Evolutionary conservation across 35 echinoderm and acorn worm species (phyloP).

Genomic region (Acanthaster planci): DNA sequence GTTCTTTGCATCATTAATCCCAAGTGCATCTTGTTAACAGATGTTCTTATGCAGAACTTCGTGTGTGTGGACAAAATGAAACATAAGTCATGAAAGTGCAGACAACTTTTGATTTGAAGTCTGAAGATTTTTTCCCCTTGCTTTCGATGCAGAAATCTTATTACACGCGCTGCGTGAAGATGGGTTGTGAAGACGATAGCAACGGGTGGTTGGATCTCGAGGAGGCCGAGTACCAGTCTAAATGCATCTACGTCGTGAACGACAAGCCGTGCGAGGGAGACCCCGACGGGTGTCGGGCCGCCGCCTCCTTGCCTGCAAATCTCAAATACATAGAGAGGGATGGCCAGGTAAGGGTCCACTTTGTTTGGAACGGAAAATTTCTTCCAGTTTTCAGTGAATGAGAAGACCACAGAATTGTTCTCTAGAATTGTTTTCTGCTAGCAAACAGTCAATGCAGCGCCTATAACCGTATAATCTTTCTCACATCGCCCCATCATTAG

Average conservation of each 20-base stretch:
- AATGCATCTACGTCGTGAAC: constrained; percentile 41
- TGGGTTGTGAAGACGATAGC: constrained; percentile 14
- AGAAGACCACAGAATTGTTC: not conserved
- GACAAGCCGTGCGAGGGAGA: constrained; percentile 17
- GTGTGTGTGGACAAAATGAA: not conserved
- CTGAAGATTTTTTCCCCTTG: not conserved
- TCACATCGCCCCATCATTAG: too few relatives aligned
- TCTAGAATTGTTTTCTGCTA: not conserved
- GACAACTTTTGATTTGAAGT: too few relatives aligned
- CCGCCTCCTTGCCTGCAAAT: constrained; percentile 25
- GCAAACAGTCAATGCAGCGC: not conserved
- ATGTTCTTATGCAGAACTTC: not conserved
- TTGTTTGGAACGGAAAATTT: not conserved
- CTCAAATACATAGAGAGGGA: constrained; percentile 13
- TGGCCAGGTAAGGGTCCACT: constrained; percentile 6
- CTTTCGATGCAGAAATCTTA: not conserved
- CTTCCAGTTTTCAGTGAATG: not conserved
- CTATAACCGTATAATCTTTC: too few relatives aligned
- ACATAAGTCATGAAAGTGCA: not conserved
- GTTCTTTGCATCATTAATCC: not conserved
- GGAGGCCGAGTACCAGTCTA: constrained; percentile 19
- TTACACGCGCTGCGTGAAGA: not conserved
- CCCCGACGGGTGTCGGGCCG: constrained; percentile 1
- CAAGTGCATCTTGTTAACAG: not conserved
- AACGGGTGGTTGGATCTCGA: constrained; percentile 14